A percentile compares a stretch with the other conserved stretches of the same genome.
Evolutionary conservation across 2,797 vertebrate genomes (phyloP).

Genomic region (Columba guinea): DNA sequence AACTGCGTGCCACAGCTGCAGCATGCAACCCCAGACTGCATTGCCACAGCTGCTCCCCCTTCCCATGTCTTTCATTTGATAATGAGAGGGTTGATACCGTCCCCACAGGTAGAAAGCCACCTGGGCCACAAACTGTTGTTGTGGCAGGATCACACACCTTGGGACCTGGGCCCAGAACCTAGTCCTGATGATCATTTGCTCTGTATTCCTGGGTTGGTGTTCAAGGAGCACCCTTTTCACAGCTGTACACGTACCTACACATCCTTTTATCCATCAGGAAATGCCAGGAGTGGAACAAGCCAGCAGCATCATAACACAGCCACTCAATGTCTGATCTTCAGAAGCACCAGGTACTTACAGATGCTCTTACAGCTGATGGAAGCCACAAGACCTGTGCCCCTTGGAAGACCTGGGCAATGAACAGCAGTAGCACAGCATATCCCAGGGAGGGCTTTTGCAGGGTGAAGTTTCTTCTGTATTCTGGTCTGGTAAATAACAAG

Average conservation of each 20-base stretch:
- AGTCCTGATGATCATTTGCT: neutral
- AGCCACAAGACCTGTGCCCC: neutral
- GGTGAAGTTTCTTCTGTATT: neutral
- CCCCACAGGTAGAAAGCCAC: neutral
- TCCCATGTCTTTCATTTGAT: neutral
- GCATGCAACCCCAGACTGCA: neutral
- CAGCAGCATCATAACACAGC: neutral
- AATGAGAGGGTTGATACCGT: neutral
- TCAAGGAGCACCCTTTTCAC: neutral
- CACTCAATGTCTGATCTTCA: neutral
- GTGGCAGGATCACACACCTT: neutral
- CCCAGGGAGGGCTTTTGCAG: neutral
- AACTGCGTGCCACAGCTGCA: neutral
- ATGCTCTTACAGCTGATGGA: neutral
- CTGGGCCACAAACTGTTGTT: neutral
- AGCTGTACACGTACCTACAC: fast-evolving
- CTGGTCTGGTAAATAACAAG: neutral
- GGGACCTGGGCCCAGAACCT: neutral
- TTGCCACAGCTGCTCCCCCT: neutral
- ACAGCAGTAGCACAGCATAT: neutral
- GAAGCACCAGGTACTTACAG: neutral
- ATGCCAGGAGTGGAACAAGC: neutral
- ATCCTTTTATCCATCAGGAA: neutral
- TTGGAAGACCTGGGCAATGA: neutral
- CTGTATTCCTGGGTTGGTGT: neutral